Evolutionary conservation across 1,140 invertebrate species (phyloP).

Genomic region (Anagrus nilaparvatae): DNA sequence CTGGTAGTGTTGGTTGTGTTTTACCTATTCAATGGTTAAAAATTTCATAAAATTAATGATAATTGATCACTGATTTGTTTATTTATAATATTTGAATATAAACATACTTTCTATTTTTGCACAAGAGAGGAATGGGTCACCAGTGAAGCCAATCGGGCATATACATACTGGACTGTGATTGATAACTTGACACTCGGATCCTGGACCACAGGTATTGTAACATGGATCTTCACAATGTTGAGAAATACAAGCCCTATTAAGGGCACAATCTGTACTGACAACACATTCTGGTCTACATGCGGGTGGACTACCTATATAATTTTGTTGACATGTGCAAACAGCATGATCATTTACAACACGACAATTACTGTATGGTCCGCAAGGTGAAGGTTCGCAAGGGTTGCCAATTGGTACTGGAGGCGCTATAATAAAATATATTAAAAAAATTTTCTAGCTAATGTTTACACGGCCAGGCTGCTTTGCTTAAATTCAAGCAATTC

Average conservation of each 20-base stretch:
- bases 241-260: constrained; percentile 65
- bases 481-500: too few species aligned
- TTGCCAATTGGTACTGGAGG: constrained; percentile 43
- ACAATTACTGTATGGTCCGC: constrained; percentile 72
- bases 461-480: too few species aligned
- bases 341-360: constrained; percentile 59
- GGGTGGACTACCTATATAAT: constrained; percentile 68
- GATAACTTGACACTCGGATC: constrained; percentile 70
- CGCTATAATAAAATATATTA: constrained; percentile 33
- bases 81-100: too few species aligned
- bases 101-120: constrained; percentile 45
- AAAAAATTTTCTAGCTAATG: neutral
- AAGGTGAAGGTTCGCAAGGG: constrained; percentile 71
- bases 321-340: constrained; percentile 68
- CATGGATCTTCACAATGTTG: constrained; percentile 73
- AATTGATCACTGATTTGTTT: too few species aligned
- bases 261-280: constrained; percentile 69
- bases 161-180: constrained; percentile 76
- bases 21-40: constrained; percentile 6
- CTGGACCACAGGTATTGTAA: constrained; percentile 69
- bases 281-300: constrained; percentile 73
- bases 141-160: constrained; percentile 61
- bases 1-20: constrained; percentile 23
- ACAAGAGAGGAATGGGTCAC: constrained; percentile 72
- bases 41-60: constrained; percentile 14